Evolutionary conservation across 35 echinoderm and acorn worm genomes (phyloP).

Genomic region (Heliocidaris tuberculata): DNA sequence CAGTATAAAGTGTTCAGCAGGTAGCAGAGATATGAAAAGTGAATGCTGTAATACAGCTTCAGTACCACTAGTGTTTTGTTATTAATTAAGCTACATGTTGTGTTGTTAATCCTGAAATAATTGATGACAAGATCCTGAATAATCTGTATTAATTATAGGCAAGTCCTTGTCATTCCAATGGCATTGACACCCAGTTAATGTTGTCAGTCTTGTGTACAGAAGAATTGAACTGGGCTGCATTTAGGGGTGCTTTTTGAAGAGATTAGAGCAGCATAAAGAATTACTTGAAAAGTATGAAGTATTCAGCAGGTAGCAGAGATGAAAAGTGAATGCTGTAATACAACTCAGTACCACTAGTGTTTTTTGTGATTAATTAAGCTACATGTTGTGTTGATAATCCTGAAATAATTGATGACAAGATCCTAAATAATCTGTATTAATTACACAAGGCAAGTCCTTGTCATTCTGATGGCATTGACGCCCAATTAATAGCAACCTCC

Average conservation of each 20-base stretch:
- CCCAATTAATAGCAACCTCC: background rate
- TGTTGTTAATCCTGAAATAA: background rate
- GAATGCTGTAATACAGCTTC: background rate
- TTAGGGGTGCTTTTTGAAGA: background rate
- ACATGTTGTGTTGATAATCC: background rate
- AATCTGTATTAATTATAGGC: background rate
- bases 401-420: background rate
- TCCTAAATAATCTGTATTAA: background rate
- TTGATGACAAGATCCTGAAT: background rate
- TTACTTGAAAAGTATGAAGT: background rate
- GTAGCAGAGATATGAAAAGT: background rate
- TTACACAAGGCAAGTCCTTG: background rate
- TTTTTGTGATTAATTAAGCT: background rate
- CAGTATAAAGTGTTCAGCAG: background rate
- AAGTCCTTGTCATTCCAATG: background rate
- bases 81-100: background rate
- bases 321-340: background rate
- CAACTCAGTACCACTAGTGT: background rate
- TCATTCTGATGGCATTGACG: background rate
- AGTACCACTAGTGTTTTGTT: background rate
- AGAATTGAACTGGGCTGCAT: background rate
- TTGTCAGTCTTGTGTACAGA: background rate
- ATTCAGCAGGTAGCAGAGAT: background rate
- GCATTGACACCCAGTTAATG: background rate
- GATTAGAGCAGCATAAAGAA: background rate